These are phyloP conservation scores for Poeciliopsis prolifica DNA, from an alignment of 2,113 vertebrate species.

Conservation along the genomic window DNA sequence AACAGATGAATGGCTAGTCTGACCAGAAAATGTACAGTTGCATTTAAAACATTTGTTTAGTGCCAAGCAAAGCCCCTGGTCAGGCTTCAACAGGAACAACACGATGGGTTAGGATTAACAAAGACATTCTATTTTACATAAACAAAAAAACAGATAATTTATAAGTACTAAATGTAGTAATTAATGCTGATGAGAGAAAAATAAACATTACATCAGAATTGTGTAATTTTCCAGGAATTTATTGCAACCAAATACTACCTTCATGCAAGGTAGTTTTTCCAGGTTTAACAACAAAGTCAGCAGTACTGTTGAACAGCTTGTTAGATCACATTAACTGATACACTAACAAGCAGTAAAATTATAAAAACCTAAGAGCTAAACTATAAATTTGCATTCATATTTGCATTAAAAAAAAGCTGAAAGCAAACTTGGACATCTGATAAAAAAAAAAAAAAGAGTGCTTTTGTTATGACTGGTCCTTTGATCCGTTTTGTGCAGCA, in stretches of 20 bases:
- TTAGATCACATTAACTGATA: background rate
- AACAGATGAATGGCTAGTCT: background rate
- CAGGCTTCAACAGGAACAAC: background rate
- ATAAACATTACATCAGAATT: constrained; percentile 35
- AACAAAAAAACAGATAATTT: no score
- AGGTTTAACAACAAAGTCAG: background rate
- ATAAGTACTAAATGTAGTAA: no score
- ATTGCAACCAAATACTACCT: constrained; percentile 29
- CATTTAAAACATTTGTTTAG: background rate
- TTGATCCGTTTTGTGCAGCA: background rate
- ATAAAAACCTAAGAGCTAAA: background rate
- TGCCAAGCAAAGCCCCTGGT: background rate
- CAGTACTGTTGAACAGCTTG: background rate
- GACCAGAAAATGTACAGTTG: background rate
- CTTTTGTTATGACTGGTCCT: background rate
- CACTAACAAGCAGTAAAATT: background rate
- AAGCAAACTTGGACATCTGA: background rate
- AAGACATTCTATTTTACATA: no score
- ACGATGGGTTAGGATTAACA: no score
- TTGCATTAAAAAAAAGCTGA: background rate
- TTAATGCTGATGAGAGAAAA: background rate
- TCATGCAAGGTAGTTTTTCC: background rate
- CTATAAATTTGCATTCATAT: no score
- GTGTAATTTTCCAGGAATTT: constrained; percentile 44
- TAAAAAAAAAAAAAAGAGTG: background rate